A percentile compares a stretch with the other conserved stretches of the same genome.
Conservation (phyloP, 2,797 vertebrate species). For the Enteromius fasciolatus region DNA sequence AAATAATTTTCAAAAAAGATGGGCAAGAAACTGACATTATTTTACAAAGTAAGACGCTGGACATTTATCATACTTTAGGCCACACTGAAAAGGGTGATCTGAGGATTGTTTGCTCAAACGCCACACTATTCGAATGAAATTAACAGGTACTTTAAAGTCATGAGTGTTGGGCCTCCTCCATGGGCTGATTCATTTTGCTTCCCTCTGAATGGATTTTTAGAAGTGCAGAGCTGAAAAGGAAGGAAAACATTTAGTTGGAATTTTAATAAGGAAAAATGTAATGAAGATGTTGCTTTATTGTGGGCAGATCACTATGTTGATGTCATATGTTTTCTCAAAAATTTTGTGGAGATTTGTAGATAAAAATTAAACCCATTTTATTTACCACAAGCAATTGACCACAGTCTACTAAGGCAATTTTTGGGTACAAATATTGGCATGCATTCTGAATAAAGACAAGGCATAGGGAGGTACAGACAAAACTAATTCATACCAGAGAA, state of each 20-base stretch:
- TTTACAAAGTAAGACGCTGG: neutral
- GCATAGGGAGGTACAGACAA: constrained; percentile 54
- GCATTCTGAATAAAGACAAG: constrained; percentile 69
- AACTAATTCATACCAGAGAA: constrained; percentile 54
- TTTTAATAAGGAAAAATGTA: neutral
- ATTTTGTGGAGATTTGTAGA: constrained; percentile 57
- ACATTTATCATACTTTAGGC: neutral
- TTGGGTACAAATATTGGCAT: constrained; percentile 58
- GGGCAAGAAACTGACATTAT: neutral
- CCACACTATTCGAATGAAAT: neutral
- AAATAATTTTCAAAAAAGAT: neutral
- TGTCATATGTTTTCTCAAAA: constrained; percentile 51
- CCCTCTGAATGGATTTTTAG: neutral
- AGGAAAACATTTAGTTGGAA: neutral
- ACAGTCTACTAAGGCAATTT: constrained; percentile 62
- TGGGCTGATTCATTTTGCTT: neutral
- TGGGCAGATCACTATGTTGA: constrained; percentile 38
- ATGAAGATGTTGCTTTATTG: constrained; percentile 50
- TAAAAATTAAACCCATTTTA: constrained; percentile 43
- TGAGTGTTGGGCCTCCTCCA: neutral
- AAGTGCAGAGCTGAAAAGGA: neutral
- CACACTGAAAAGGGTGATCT: neutral
- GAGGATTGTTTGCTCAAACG: neutral
- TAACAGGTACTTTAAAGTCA: neutral
- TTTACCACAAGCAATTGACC: constrained; percentile 48